Evolutionary conservation across 2,888 invertebrate genomes (phyloP).

Genomic region (Liodrosophila aerea): DNA sequence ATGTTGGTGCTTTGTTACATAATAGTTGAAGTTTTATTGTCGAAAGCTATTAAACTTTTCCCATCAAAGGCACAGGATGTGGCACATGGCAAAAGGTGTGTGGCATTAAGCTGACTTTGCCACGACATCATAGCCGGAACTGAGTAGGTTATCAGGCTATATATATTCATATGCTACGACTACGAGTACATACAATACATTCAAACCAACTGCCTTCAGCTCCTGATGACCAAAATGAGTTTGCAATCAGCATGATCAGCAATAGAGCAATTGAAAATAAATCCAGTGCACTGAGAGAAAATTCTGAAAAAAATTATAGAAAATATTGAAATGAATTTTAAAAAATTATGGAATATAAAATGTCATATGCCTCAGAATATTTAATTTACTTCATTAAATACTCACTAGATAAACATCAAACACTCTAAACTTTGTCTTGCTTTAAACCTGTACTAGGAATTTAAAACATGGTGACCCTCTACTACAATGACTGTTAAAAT

Average conservation of each 20-base stretch:
- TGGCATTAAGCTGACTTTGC: conserved; percentile 65
- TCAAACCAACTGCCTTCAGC: conserved; percentile 12
- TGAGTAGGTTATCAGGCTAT: conserved; percentile 42
- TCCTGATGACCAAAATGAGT: conserved; percentile 33
- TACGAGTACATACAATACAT: not conserved
- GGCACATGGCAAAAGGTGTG: conserved; percentile 67
- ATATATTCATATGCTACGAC: conserved; percentile 41
- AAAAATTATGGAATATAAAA: too few relatives aligned
- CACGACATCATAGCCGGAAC: conserved; percentile 17
- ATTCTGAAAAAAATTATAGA: not conserved
- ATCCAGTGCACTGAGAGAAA: conserved; percentile 12
- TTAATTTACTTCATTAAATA: too few relatives aligned
- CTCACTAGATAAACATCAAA: too few relatives aligned
- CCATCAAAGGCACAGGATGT: conserved; percentile 72
- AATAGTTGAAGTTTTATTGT: conserved; percentile 79
- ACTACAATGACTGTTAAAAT: conserved; percentile 30
- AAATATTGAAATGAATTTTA: not conserved
- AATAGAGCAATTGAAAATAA: conserved; percentile 32
- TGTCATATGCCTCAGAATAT: too few relatives aligned
- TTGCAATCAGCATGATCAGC: conserved; percentile 43
- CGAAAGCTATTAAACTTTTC: conserved; percentile 79
- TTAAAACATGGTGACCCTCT: conserved; percentile 28
- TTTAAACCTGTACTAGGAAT: conserved; percentile 13
- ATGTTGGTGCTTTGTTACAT: conserved; percentile 70
- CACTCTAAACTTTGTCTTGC: not conserved